A percentile compares a stretch with the other conserved stretches of the same genome.
Evolutionary conservation across 2,888 invertebrate species (phyloP).

Genomic region (Leptopilina myrica): DNA sequence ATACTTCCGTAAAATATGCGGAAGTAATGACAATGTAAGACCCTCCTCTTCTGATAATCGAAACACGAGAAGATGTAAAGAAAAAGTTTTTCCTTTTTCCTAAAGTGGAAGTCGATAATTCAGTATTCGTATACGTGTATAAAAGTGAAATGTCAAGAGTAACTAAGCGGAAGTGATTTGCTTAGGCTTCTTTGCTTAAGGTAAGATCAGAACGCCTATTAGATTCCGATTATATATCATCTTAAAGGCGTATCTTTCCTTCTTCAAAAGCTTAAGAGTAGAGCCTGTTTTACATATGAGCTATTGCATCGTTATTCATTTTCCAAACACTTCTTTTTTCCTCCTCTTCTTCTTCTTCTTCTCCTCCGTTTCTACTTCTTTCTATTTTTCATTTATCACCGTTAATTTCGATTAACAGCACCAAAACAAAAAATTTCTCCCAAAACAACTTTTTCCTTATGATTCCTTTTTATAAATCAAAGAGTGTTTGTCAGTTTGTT

Average conservation of each 20-base stretch:
- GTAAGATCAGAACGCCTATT: slow-evolving; percentile 32
- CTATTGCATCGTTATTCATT: slow-evolving; percentile 32
- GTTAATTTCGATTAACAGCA: neutral
- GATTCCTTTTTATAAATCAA: neutral
- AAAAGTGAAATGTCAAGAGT: slow-evolving; percentile 40
- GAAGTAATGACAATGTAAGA: neutral
- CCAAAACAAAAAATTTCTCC: neutral
- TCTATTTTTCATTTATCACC: neutral
- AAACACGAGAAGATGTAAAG: slow-evolving; percentile 26
- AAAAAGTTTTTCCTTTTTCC: neutral
- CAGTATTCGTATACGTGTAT: slow-evolving; percentile 14
- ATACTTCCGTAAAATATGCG: slow-evolving; percentile 56
- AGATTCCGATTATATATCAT: slow-evolving; percentile 35
- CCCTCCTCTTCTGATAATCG: slow-evolving; percentile 18
- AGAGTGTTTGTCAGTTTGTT: neutral
- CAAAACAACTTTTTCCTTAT: neutral
- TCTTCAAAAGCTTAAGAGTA: slow-evolving; percentile 16
- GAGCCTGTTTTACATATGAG: slow-evolving; percentile 17
- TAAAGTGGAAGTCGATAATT: slow-evolving; percentile 35
- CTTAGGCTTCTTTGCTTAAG: slow-evolving; percentile 30
- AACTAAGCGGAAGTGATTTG: slow-evolving; percentile 40
- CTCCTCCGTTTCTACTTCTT: neutral
- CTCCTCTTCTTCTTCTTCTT: neutral
- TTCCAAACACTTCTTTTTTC: neutral
- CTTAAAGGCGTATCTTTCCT: slow-evolving; percentile 26